Evolutionary conservation across 2,888 invertebrate species (phyloP), one percentile per base, ranked within the genome.

Genomic region (Podotricha telesiphe): DNA sequence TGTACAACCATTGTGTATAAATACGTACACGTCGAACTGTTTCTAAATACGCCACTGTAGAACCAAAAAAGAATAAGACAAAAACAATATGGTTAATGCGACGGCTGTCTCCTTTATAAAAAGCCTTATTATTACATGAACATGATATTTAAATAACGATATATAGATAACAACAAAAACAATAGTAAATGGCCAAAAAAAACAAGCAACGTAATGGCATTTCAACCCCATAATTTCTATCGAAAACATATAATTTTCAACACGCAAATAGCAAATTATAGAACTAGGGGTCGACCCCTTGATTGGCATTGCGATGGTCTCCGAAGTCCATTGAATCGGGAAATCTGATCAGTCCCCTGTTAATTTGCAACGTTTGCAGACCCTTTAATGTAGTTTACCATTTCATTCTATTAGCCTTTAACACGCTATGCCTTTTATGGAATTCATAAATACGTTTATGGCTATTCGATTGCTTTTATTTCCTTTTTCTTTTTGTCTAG

Each of bases 231-330:
- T 19, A 10, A 55, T 66, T 64, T 65, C 51, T 45, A 64, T 61
- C 28, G 56, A 59, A 59, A 50, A 59, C 68, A 58, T 72, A 66
- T 62, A 65, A 62, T 62, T 66, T 62, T 64, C 45, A 59, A 67
- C 62, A 70, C 58, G 74, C 73, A 75, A 76, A 78, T 76, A 74
- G 76, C 74, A 73, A 74, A 70, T 73, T 69, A 67, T 42, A 55
- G 62, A 48, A 40, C 74, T 68, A 59, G 68, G 73, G 75, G 73
- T 71, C 74, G 70, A 74, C 75, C 79, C 78, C 72, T 82, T 91
- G 88, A 91, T 91, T 91, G 91, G 89, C 89, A 87, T 89, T 87
- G 87, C 91, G 86, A 91, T 85, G 87, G 87, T 88, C 83, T 82
- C 84, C 82, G 79, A 83, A 85, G 82, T 79, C 83, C 85, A 83